phyloP scores from a whole-genome alignment of 2,797 vertebrate species.

The Girardinus metallicus region DNA sequence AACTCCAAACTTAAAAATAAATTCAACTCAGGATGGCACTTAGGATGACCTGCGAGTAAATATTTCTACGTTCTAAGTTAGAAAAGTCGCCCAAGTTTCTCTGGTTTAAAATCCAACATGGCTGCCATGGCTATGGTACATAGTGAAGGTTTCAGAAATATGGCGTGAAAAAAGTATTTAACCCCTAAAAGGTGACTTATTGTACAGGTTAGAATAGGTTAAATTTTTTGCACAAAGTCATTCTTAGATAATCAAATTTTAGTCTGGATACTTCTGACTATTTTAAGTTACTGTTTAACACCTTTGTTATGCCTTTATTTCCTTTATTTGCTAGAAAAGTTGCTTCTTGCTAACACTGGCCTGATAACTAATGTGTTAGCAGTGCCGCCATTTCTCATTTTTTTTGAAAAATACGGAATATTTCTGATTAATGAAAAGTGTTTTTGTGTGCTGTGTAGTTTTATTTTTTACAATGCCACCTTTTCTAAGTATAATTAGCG shows the following conservation, averaged over 20 bases:
- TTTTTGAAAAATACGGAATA: background rate
- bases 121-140: background rate
- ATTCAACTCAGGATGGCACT: background rate
- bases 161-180: background rate
- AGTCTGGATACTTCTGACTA: too few relatives aligned
- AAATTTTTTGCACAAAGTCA: too few relatives aligned
- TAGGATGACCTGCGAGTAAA: background rate
- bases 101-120: background rate
- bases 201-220: too few relatives aligned
- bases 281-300: too few relatives aligned
- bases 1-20: background rate
- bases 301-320: background rate
- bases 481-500: conserved; percentile 51
- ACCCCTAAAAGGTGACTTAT: background rate
- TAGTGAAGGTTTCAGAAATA: background rate
- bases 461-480: conserved; percentile 38
- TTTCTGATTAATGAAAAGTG: background rate
- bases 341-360: background rate
- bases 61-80: background rate
- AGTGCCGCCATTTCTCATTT: background rate
- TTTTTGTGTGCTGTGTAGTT: background rate
- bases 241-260: too few relatives aligned
- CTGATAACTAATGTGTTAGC: background rate
- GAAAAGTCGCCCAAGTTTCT: background rate
- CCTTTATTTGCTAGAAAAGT: background rate